phyloP scores from a whole-genome alignment of 2,888 invertebrate genomes.

The Gymnocheta viridis region DNA sequence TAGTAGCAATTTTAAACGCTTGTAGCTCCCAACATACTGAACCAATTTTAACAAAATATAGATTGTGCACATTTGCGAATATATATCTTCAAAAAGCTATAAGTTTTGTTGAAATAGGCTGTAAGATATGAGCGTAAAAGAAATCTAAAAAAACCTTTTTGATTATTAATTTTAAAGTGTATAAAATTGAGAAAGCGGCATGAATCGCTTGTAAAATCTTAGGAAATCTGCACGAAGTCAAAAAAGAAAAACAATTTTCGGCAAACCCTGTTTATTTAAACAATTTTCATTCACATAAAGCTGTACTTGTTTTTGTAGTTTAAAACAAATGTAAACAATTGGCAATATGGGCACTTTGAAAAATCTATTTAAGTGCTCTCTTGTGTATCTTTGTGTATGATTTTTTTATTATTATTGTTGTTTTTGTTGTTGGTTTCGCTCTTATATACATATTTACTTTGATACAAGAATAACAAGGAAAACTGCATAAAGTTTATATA shows the following conservation, averaged over 20 bases:
- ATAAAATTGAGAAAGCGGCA: background rate
- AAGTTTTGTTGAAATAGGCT: too few relatives aligned
- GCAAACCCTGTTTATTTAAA: background rate
- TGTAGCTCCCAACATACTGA: too few relatives aligned
- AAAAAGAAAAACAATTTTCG: too few relatives aligned
- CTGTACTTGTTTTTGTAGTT: slow-evolving; percentile 5
- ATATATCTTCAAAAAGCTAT: too few relatives aligned
- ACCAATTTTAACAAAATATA: too few relatives aligned
- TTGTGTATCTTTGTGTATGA: slow-evolving; percentile 28
- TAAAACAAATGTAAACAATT: slow-evolving; percentile 60
- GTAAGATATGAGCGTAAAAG: too few relatives aligned
- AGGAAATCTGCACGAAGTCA: too few relatives aligned
- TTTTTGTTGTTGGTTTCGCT: slow-evolving; percentile 31
- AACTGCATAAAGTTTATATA: background rate
- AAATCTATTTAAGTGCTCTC: slow-evolving; percentile 53
- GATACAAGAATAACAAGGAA: slow-evolving; percentile 19
- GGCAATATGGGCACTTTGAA: slow-evolving; percentile 56
- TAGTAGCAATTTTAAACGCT: too few relatives aligned
- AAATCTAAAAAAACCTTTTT: too few relatives aligned
- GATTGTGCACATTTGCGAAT: too few relatives aligned
- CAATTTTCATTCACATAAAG: background rate
- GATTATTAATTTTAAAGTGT: too few relatives aligned
- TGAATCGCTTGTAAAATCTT: background rate
- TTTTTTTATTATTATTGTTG: too few relatives aligned
- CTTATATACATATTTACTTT: background rate